Evolutionary conservation across 2,113 vertebrate genomes (phyloP).

Genomic region (Scopus umbretta): DNA sequence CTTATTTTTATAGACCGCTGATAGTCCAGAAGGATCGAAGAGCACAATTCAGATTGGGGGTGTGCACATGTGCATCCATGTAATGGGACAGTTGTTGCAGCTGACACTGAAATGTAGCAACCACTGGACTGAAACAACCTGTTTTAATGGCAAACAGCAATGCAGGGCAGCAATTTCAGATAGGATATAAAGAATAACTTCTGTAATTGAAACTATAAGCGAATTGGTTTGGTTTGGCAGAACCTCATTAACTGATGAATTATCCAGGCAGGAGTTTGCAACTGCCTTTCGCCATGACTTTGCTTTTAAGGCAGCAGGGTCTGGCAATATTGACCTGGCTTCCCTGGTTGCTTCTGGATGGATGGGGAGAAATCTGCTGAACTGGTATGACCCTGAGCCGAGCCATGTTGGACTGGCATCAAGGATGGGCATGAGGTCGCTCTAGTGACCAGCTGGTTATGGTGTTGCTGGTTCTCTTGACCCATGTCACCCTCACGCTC

Average conservation of each 20-base stretch:
- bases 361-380: not conserved
- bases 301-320: not conserved
- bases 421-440: not conserved
- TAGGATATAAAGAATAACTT: not conserved
- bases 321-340: not conserved
- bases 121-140: not conserved
- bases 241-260: not conserved
- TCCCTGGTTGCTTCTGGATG: not conserved
- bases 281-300: not conserved
- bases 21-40: not conserved
- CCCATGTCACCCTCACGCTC: accelerated
- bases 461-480: not conserved
- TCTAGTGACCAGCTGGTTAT: not conserved
- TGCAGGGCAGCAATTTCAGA: not conserved
- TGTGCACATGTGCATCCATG: not conserved
- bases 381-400: not conserved
- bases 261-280: not conserved
- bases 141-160: not conserved
- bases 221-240: not conserved
- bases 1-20: not conserved
- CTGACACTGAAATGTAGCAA: not conserved
- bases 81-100: not conserved
- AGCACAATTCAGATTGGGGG: not conserved
- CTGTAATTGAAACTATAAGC: not conserved
- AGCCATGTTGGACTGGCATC: not conserved